Percentiles rank a stretch among this genome's conserved stretches.
These are phyloP conservation scores for Trachelus tabidus DNA, from an alignment of 2,888 invertebrate species.

Conservation along the genomic window DNA sequence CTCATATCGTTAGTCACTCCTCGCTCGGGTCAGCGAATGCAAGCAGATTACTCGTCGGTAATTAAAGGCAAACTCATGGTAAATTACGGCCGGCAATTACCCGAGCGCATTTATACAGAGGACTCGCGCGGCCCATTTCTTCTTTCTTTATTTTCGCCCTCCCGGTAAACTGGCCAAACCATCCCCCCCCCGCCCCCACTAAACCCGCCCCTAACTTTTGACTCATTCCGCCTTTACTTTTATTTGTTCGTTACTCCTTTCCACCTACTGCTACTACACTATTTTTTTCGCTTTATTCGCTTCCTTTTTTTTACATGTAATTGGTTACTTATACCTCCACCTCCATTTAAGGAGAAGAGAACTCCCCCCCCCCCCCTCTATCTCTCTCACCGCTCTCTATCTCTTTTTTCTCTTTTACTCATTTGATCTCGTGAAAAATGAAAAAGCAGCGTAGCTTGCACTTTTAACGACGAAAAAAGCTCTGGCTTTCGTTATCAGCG, in stretches of 20 bases:
- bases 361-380: too few relatives aligned
- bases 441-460: slow-evolving; percentile 20
- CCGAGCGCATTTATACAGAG: slow-evolving; percentile 29
- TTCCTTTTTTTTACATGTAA: too few relatives aligned
- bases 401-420: not conserved
- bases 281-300: too few relatives aligned
- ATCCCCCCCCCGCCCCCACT: too few relatives aligned
- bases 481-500: slow-evolving; percentile 24
- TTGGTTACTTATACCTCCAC: too few relatives aligned
- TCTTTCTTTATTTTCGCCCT: slow-evolving; percentile 14
- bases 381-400: too few relatives aligned
- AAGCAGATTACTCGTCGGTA: slow-evolving; percentile 38
- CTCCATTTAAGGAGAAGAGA: too few relatives aligned
- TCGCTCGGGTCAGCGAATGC: slow-evolving; percentile 18
- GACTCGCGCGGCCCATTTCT: slow-evolving; percentile 23
- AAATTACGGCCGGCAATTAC: slow-evolving; percentile 41
- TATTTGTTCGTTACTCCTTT: too few relatives aligned
- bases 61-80: slow-evolving; percentile 43
- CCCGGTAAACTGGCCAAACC: slow-evolving; percentile 9
- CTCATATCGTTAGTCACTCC: not conserved
- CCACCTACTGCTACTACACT: too few relatives aligned
- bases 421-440: slow-evolving; percentile 14
- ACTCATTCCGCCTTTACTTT: too few relatives aligned
- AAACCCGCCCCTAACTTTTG: too few relatives aligned
- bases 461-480: slow-evolving; percentile 17